Percentiles rank a stretch among this genome's conserved stretches.
Evolutionary conservation across 2,797 vertebrate species (phyloP).

Genomic region (Sebastes itinus): DNA sequence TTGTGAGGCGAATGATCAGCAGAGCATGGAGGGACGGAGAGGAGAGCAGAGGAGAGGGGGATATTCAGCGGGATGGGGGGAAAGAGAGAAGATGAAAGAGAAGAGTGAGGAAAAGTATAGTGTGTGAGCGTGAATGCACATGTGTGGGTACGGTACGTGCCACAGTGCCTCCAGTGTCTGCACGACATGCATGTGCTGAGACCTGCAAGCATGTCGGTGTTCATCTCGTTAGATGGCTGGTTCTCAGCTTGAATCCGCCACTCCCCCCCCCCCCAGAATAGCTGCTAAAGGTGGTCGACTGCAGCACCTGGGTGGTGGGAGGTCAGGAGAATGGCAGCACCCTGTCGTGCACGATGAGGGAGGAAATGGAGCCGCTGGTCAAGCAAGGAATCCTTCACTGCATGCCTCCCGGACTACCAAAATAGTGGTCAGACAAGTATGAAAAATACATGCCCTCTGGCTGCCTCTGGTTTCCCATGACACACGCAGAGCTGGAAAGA

Average conservation of each 20-base stretch:
- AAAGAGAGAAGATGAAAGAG: background rate
- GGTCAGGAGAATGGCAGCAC: conserved; percentile 15
- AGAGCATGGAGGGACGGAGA: background rate
- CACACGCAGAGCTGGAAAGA: conserved; percentile 17
- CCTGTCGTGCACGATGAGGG: conserved; percentile 25
- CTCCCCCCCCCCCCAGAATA: background rate
- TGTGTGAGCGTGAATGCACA: background rate
- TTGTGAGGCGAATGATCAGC: conserved; percentile 42
- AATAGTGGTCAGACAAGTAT: conserved; percentile 57
- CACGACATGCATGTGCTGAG: background rate
- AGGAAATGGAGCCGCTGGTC: conserved; percentile 53
- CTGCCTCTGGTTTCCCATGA: conserved; percentile 20
- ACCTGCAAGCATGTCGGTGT: conserved; percentile 2
- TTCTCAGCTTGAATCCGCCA: conserved; percentile 6
- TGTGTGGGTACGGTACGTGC: background rate
- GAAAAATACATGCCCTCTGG: conserved; percentile 56
- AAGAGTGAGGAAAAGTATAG: background rate
- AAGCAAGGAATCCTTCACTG: conserved; percentile 46
- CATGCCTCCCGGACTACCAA: conserved; percentile 38
- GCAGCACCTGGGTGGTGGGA: conserved; percentile 24
- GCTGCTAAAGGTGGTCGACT: conserved; percentile 28
- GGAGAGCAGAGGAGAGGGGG: conserved; percentile 22
- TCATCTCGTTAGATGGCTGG: conserved; percentile 2
- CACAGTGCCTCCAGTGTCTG: background rate
- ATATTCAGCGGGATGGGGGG: background rate